Conservation (phyloP, 2,888 invertebrate species). For the Baronia brevicornis region DNA sequence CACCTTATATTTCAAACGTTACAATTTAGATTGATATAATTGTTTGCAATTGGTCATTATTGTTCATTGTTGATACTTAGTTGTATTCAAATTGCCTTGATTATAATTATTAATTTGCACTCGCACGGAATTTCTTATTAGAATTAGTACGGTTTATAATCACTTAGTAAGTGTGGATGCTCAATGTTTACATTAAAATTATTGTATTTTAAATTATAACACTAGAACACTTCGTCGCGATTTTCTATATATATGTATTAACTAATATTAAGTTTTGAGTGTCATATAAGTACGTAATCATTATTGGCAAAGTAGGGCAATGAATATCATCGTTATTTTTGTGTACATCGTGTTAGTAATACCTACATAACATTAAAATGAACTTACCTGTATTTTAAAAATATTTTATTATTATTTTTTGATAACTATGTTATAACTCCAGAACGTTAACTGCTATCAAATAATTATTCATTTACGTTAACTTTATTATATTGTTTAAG, state of each 20-base stretch:
- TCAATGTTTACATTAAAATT: slow-evolving; percentile 54
- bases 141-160: slow-evolving; percentile 39
- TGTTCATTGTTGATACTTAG: slow-evolving; percentile 59
- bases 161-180: slow-evolving; percentile 57
- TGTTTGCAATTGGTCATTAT: slow-evolving; percentile 65
- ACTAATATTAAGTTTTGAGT: slow-evolving; percentile 8
- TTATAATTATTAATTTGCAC: slow-evolving; percentile 49
- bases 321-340: neutral
- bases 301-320: no score
- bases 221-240: slow-evolving; percentile 33
- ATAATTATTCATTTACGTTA: slow-evolving; percentile 27
- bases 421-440: slow-evolving; percentile 17
- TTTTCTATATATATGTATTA: slow-evolving; percentile 20
- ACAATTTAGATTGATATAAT: slow-evolving; percentile 56
- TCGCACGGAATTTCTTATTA: slow-evolving; percentile 60
- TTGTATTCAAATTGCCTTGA: slow-evolving; percentile 51
- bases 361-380: neutral
- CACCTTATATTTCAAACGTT: slow-evolving; percentile 46
- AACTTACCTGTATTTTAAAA: slow-evolving; percentile 5
- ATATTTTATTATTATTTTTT: slow-evolving; percentile 14
- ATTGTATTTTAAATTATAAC: slow-evolving; percentile 27
- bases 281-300: neutral
- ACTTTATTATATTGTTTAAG: slow-evolving; percentile 41
- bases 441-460: slow-evolving; percentile 23
- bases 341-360: slow-evolving; percentile 1